A percentile compares a stretch with the other conserved stretches of the same genome.
Conservation (phyloP, 2,797 vertebrate genomes). For the Percopsis omiscomaycus region DNA sequence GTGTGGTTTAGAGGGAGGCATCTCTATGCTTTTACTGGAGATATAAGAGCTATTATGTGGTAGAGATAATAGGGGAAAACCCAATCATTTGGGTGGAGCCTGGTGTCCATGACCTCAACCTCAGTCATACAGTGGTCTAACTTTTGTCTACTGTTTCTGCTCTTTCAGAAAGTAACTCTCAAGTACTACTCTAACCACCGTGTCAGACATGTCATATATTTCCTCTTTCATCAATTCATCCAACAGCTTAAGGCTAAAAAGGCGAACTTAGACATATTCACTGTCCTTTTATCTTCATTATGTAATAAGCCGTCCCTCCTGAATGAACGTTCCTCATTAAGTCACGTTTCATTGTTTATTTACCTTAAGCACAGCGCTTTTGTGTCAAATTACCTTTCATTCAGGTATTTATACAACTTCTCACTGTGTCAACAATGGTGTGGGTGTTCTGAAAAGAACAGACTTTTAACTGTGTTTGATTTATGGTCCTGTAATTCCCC, state of each 20-base stretch:
- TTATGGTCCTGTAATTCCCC: slow-evolving; percentile 35
- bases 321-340: background rate
- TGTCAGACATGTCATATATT: background rate
- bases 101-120: slow-evolving; percentile 8
- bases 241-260: background rate
- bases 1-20: no score
- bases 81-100: slow-evolving; percentile 13
- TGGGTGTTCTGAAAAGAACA: slow-evolving; percentile 28
- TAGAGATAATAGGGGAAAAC: slow-evolving; percentile 44
- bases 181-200: background rate
- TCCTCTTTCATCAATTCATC: background rate
- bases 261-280: background rate
- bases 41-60: slow-evolving; percentile 8
- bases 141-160: background rate
- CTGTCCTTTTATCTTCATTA: background rate
- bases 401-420: slow-evolving; percentile 35
- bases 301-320: background rate
- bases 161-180: background rate
- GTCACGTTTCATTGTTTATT: slow-evolving; percentile 1
- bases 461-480: slow-evolving; percentile 37
- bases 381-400: slow-evolving; percentile 28
- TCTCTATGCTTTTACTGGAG: no score
- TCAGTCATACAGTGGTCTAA: slow-evolving; percentile 6
- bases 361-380: slow-evolving; percentile 12
- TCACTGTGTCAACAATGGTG: slow-evolving; percentile 31